Evolutionary conservation across 2,113 vertebrate genomes (phyloP).

Genomic region (Aythya baeri): DNA sequence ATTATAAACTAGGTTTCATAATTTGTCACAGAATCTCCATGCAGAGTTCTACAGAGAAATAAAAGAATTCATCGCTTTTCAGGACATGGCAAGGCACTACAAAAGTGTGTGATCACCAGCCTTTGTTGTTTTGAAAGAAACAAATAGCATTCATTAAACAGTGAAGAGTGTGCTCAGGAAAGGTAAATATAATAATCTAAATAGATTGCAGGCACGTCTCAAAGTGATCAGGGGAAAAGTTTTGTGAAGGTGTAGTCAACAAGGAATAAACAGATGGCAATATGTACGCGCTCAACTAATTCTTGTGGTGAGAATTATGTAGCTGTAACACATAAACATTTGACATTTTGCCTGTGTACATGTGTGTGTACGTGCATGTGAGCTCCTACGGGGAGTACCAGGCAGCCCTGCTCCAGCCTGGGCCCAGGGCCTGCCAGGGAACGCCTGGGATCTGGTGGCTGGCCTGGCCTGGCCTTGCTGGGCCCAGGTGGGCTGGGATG

Average conservation of each 20-base stretch:
- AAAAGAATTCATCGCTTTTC: background rate
- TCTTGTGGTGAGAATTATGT: background rate
- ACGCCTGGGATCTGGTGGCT: background rate
- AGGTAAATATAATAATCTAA: background rate
- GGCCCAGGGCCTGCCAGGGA: no score
- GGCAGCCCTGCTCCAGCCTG: rapidly evolving
- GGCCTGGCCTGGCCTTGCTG: background rate
- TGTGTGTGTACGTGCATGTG: no score
- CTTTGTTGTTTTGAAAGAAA: background rate
- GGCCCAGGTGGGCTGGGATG: background rate
- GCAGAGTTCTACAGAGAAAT: background rate
- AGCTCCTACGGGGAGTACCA: rapidly evolving
- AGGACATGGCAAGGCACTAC: background rate
- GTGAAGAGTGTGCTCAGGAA: background rate
- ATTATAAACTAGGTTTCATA: background rate
- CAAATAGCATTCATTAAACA: background rate
- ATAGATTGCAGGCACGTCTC: background rate
- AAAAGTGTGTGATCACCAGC: background rate
- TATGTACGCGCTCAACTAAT: background rate
- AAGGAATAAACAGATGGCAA: background rate
- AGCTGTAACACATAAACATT: background rate
- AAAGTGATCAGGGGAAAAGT: background rate
- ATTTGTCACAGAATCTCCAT: background rate
- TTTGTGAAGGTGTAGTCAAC: background rate
- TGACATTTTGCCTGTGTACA: background rate